Percentiles rank a stretch among this genome's conserved stretches.
Evolutionary conservation across 2,888 invertebrate species (phyloP).

Genomic region (Ennomos erosarius): DNA sequence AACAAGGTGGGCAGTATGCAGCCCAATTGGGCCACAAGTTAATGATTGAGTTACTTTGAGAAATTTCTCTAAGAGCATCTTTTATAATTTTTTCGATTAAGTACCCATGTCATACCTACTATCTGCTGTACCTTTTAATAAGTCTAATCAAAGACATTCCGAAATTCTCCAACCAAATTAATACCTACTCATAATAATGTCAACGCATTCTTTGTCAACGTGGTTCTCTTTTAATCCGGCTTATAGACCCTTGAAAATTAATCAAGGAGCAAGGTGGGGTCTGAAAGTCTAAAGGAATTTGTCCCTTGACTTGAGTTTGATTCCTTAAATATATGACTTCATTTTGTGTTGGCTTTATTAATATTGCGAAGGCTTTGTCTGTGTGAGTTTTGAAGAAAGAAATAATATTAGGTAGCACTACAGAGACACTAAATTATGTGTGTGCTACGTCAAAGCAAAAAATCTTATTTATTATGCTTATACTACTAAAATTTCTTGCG

Average conservation of each 20-base stretch:
- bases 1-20: too few relatives aligned
- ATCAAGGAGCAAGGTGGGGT: slow-evolving; percentile 43
- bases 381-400: not conserved
- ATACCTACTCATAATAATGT: slow-evolving; percentile 60
- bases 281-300: slow-evolving; percentile 33
- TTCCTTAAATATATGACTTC: slow-evolving; percentile 6
- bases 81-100: too few relatives aligned
- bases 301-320: slow-evolving; percentile 18
- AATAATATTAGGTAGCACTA: too few relatives aligned
- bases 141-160: slow-evolving; percentile 49
- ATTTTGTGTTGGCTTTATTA: slow-evolving; percentile 14
- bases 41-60: slow-evolving; percentile 71
- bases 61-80: slow-evolving; percentile 59
- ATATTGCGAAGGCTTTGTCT: not conserved
- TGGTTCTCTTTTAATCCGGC: slow-evolving; percentile 68
- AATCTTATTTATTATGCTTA: too few relatives aligned
- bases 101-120: not conserved
- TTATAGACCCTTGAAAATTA: slow-evolving; percentile 50
- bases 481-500: too few relatives aligned
- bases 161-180: slow-evolving; percentile 57
- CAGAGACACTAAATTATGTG: too few relatives aligned
- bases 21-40: too few relatives aligned
- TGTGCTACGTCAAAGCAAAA: too few relatives aligned
- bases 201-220: slow-evolving; percentile 57
- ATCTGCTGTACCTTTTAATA: slow-evolving; percentile 6